phyloP scores from a whole-genome alignment of 2,797 vertebrate species.

The Cygnus olor region DNA sequence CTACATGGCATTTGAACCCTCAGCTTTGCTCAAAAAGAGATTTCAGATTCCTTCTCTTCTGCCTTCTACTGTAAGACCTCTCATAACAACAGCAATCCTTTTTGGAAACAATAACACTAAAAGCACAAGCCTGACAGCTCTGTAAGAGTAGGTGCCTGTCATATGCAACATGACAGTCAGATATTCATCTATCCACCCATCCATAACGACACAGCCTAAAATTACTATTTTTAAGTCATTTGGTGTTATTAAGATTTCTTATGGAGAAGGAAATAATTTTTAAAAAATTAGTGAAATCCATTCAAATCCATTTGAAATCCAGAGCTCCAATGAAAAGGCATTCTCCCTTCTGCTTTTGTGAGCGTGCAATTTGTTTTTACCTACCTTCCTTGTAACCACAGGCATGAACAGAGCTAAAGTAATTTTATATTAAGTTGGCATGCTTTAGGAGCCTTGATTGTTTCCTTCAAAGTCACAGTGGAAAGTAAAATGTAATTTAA shows the following conservation, averaged over 20 bases:
- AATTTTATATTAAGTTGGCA: not conserved
- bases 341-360: not conserved
- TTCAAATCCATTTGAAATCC: not conserved
- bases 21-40: not conserved
- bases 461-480: not conserved
- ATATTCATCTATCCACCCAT: slow-evolving; percentile 41
- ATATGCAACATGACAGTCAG: slow-evolving; percentile 25
- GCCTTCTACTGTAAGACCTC: not conserved
- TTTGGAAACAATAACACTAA: slow-evolving; percentile 5
- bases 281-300: not conserved
- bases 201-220: slow-evolving; percentile 29
- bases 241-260: not conserved
- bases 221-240: slow-evolving; percentile 1
- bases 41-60: not conserved
- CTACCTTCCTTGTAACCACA: not conserved
- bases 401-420: not conserved
- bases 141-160: slow-evolving; percentile 48
- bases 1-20: not conserved
- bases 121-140: slow-evolving; percentile 28
- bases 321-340: not conserved
- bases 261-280: not conserved
- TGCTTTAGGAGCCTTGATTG: not conserved
- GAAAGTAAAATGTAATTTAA: not conserved
- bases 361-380: not conserved
- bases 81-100: slow-evolving; percentile 14